These are phyloP conservation scores for Agonopterix heracliana DNA, from an alignment of 2,888 invertebrate species.

Conservation along the genomic window DNA sequence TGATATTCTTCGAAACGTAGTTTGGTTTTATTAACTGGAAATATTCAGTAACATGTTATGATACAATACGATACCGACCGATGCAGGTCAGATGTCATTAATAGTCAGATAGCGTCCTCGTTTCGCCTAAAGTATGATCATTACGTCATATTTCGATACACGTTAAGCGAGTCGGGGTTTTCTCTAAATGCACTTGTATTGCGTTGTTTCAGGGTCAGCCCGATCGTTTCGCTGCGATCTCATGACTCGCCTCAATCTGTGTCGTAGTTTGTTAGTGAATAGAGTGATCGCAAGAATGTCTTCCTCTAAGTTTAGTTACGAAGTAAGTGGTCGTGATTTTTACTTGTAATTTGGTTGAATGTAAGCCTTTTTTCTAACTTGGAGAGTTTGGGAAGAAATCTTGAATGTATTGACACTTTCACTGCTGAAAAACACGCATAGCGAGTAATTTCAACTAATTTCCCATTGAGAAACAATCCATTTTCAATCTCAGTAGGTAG, in stretches of 20 bases:
- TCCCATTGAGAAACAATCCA: no score
- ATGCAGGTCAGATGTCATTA: slow-evolving; percentile 53
- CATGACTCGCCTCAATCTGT: slow-evolving; percentile 40
- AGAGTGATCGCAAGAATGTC: slow-evolving; percentile 46
- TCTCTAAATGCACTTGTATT: slow-evolving; percentile 23
- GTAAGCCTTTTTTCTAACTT: no score
- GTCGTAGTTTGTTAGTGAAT: slow-evolving; percentile 37
- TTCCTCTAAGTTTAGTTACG: slow-evolving; percentile 44
- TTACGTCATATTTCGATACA: slow-evolving; percentile 18
- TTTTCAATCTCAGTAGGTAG: no score
- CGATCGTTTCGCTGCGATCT: slow-evolving; percentile 24
- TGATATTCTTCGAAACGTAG: slow-evolving; percentile 4
- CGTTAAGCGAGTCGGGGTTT: slow-evolving; percentile 16
- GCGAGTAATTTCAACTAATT: no score
- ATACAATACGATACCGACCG: slow-evolving; percentile 23
- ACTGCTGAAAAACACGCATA: no score
- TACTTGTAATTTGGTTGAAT: not conserved
- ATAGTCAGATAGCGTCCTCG: slow-evolving; percentile 32
- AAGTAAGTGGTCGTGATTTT: slow-evolving; percentile 34
- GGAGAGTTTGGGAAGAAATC: no score
- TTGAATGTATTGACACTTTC: no score
- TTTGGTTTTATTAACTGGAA: slow-evolving; percentile 18
- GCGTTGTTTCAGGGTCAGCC: slow-evolving; percentile 14
- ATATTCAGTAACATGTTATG: slow-evolving; percentile 25
- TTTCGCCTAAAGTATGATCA: slow-evolving; percentile 12